Base-by-base conservation (phyloP, 2,888 invertebrate species). In the Xylota sylvarum region DNA sequence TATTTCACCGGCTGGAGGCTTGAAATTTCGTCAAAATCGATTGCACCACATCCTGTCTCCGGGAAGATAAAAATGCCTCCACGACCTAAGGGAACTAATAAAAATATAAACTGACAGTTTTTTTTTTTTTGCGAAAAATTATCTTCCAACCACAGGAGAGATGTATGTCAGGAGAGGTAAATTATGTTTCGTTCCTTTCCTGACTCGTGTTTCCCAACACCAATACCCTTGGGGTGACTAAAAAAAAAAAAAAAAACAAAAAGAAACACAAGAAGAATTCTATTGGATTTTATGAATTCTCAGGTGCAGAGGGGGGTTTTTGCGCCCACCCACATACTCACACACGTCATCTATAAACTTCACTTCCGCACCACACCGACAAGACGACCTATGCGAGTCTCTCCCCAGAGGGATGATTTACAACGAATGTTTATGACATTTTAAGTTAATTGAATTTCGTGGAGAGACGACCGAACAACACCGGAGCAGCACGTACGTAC, bases 371-470 rank as follows among this genome's bases (percentile, higher is more conserved):
- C 56, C 9, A n/a, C n/a, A 14, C 32, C 32, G 10, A 2, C 17
- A 9, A 14, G 30, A 69, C 62, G 37, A 76, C 62, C 81, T 69
- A 64, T 56, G 55, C 19, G 76, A 76, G 67, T 52, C 76, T 76
- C 69, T 69, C 48, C 17, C 50, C 5, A 27, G 73, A 35, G 56
- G 56, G 37, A 76, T 85, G 81, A 81, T 85, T 81, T 81, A 85
- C 85, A 85, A 70, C 67, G 85, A 85, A 76, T 85, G 85, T 77
- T 85, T 85, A 85, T 77, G 85, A 85, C 85, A 85, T 85, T 85
- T 81, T 81, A 81, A 85, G 76, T 85, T 85, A 85, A 85, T 85
- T 85, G 85, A 85, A 85, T 85, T 85, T 81, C 65, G 85, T 76
- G 72, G 67, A 79, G 67, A 79, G 79, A 70, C 60, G 79, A 74